phyloP scores from a whole-genome alignment of 2,113 vertebrate genomes.

The Corythaixoides concolor region DNA sequence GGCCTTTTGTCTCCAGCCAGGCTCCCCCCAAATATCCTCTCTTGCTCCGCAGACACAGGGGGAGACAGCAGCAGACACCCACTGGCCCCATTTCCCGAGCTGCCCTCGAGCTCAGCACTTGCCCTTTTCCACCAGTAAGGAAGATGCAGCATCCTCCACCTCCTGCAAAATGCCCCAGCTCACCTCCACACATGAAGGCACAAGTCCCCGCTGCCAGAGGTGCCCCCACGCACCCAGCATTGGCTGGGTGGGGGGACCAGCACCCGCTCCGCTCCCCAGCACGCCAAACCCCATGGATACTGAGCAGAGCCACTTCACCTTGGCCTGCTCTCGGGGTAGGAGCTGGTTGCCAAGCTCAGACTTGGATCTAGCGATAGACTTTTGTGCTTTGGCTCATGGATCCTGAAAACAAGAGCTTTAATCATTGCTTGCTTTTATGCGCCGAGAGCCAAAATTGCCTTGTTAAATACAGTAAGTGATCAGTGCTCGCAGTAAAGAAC shows the following conservation, averaged over 20 bases:
- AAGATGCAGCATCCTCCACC: background rate
- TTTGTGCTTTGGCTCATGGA: conserved; percentile 39
- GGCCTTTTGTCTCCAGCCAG: background rate
- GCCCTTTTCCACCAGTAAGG: background rate
- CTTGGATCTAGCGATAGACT: conserved; percentile 13
- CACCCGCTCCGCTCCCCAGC: background rate
- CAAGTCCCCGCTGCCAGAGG: rapidly evolving
- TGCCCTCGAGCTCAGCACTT: background rate
- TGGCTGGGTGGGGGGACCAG: rapidly evolving
- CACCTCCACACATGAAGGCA: background rate
- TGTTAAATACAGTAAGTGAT: conserved; percentile 56
- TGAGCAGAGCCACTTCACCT: background rate
- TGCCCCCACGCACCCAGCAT: rapidly evolving
- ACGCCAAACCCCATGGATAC: background rate
- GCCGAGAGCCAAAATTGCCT: conserved; percentile 5
- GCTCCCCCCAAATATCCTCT: no score
- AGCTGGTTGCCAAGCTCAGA: conserved; percentile 3
- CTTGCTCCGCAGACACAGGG: background rate
- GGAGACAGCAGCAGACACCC: background rate
- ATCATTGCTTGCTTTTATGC: conserved; percentile 37
- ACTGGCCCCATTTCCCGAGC: no score
- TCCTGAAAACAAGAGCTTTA: conserved; percentile 52
- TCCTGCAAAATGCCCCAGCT: background rate
- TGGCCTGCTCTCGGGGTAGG: background rate
- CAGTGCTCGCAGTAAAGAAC: background rate